Evolutionary conservation across 2,113 vertebrate genomes (phyloP).

Genomic region (Peromyscus leucopus): DNA sequence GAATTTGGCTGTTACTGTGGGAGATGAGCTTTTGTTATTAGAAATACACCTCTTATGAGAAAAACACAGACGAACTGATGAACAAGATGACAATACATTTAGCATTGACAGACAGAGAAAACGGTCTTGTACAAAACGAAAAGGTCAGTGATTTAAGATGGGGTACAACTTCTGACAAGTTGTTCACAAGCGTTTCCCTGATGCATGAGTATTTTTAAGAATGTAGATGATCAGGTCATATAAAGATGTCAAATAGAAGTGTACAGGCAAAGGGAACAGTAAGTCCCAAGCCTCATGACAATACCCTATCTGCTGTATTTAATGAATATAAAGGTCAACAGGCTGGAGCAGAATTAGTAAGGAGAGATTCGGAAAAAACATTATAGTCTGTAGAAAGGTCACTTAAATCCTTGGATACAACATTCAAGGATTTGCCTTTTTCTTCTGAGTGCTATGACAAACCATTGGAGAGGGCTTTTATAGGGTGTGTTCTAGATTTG

Average conservation of each 20-base stretch:
- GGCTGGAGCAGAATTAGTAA: not conserved
- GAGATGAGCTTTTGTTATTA: not conserved
- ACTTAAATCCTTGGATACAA: not conserved
- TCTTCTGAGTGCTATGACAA: not conserved
- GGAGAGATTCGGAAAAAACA: not conserved
- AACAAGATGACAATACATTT: not conserved
- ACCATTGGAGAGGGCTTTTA: not conserved
- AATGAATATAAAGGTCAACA: not conserved
- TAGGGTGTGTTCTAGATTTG: not conserved
- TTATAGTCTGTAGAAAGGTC: not conserved
- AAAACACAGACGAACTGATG: not conserved
- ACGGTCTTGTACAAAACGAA: not conserved
- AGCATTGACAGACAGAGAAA: not conserved
- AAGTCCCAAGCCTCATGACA: not conserved
- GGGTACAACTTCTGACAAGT: not conserved
- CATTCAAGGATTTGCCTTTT: not conserved
- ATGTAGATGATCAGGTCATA: not conserved
- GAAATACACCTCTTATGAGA: too few species aligned
- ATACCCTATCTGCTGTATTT: not conserved
- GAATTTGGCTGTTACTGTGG: not conserved
- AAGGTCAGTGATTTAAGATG: not conserved
- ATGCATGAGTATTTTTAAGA: not conserved
- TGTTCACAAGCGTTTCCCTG: not conserved
- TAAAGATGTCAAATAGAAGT: not conserved
- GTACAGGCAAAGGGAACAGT: not conserved